These are phyloP conservation scores for Eonycteris spelaea DNA, from an alignment of 2,113 vertebrate species.

Conservation along the genomic window DNA sequence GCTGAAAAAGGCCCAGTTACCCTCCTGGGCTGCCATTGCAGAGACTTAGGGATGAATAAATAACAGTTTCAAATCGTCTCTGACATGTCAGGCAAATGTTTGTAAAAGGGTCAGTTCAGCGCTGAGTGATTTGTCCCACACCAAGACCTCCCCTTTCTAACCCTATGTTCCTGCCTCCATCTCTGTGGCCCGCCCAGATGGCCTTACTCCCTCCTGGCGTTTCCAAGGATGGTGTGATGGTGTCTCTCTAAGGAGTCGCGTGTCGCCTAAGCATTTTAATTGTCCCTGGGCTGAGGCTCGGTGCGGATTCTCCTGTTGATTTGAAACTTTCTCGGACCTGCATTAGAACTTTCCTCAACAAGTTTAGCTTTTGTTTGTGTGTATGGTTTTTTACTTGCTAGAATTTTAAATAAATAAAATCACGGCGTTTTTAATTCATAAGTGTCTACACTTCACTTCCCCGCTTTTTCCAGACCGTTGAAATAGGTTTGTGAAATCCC, in stretches of 20 bases:
- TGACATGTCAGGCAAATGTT: slow-evolving; percentile 16
- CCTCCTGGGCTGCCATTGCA: not conserved
- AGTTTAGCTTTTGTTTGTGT: slow-evolving; percentile 8
- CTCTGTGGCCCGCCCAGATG: not conserved
- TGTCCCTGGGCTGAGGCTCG: too few species aligned
- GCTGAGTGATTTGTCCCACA: not conserved
- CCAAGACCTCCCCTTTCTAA: too few species aligned
- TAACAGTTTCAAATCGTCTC: slow-evolving; percentile 29
- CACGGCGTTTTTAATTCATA: not conserved
- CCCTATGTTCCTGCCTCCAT: not conserved
- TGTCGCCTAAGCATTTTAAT: too few species aligned
- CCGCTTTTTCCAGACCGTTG: not conserved
- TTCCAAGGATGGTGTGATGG: not conserved
- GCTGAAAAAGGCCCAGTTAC: not conserved
- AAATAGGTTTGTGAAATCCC: not conserved
- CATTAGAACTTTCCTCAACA: slow-evolving; percentile 20
- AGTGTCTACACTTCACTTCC: not conserved
- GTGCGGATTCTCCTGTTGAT: too few species aligned
- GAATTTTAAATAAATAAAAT: not conserved
- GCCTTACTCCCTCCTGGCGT: not conserved
- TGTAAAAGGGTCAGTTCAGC: slow-evolving; percentile 41
- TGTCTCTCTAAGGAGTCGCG: not conserved
- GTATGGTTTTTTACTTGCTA: not conserved
- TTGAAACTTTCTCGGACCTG: not conserved
- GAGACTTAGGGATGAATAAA: not conserved